Evolutionary conservation across 2,888 invertebrate species (phyloP).

Genomic region (Pollenia angustigena): DNA sequence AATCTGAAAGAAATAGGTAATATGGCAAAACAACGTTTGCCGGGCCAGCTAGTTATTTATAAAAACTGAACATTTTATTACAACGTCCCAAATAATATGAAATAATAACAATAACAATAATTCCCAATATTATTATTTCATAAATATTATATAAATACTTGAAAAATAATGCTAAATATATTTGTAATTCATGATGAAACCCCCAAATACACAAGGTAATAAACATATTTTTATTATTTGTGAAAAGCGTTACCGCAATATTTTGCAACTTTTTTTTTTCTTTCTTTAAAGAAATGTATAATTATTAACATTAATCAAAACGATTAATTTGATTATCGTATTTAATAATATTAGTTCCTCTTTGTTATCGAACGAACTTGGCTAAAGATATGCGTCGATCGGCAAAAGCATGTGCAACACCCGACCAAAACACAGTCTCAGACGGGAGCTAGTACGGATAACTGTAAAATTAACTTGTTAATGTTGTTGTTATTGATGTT

Average conservation of each 20-base stretch:
- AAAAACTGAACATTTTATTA: not conserved
- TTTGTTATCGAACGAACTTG: constrained; percentile 29
- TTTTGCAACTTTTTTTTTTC: constrained; percentile 23
- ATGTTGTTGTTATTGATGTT: not conserved
- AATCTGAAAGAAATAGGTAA: no score
- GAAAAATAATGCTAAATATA: constrained; percentile 1
- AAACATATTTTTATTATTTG: not conserved
- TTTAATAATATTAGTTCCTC: constrained; percentile 27
- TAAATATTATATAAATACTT: constrained; percentile 1
- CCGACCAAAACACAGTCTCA: not conserved
- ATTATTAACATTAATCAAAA: constrained; percentile 21
- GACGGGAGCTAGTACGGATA: not conserved
- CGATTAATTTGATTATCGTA: constrained; percentile 2
- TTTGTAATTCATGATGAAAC: constrained; percentile 1
- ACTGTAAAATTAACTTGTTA: not conserved
- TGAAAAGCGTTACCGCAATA: not conserved
- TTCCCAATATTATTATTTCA: constrained; percentile 22
- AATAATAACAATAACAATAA: not conserved
- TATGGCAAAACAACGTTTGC: no score
- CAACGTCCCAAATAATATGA: not conserved
- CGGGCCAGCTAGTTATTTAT: no score
- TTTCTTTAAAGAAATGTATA: constrained; percentile 5
- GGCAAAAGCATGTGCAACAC: not conserved
- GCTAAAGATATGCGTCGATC: constrained; percentile 7
- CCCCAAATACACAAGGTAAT: not conserved